Evolutionary conservation across 1,140 invertebrate genomes (phyloP).

Genomic region (Planococcus citri): DNA sequence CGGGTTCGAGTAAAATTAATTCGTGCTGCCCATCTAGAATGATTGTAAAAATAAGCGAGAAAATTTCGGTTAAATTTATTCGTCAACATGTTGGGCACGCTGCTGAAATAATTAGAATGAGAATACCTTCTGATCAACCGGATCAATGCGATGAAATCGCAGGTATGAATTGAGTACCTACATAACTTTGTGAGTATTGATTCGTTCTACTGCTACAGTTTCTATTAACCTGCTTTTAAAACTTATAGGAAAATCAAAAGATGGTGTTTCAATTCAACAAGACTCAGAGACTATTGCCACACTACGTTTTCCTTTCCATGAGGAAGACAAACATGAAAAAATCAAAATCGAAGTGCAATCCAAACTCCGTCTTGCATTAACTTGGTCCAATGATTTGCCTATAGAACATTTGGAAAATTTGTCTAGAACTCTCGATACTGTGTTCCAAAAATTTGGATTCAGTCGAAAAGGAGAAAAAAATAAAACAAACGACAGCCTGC

Average conservation of each 20-base stretch:
- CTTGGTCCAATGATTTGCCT: too few relatives aligned
- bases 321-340: too few relatives aligned
- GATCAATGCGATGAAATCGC: not conserved
- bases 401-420: too few relatives aligned
- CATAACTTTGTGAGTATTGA: not conserved
- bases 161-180: not conserved
- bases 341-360: too few relatives aligned
- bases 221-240: not conserved
- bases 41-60: not conserved
- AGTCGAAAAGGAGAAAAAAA: too few relatives aligned
- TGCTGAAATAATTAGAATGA: not conserved
- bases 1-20: conserved; percentile 16
- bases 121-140: not conserved
- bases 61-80: not conserved
- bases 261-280: not conserved
- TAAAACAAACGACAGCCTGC: too few relatives aligned
- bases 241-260: conserved; percentile 20
- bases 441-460: too few relatives aligned
- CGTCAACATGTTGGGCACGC: conserved; percentile 15
- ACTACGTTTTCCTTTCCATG: too few relatives aligned
- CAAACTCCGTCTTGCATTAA: too few relatives aligned
- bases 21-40: conserved; percentile 11
- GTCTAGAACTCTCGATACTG: too few relatives aligned
- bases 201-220: not conserved
- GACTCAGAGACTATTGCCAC: too few relatives aligned